Base-by-base conservation (phyloP, 1,140 invertebrate species). In the Papilio aristodemus region DNA sequence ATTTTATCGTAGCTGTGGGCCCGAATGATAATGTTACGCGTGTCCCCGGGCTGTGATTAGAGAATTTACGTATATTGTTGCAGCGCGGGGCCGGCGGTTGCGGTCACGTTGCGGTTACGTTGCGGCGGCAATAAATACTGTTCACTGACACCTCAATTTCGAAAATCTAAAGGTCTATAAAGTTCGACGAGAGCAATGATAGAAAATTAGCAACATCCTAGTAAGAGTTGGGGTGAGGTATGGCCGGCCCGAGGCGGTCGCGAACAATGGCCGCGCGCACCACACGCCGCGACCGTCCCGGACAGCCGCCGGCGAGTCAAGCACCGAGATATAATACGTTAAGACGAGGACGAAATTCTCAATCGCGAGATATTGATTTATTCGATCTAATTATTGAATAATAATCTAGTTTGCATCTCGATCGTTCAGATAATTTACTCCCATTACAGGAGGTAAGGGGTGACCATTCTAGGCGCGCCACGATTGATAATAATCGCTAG, bases 401-500 rank as follows among this genome's bases (percentile, higher is more conserved):
- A 86, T 85, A 84, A 86, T 82, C 85, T 83, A 80, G 76, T 88
- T 90, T 90, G 86, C 85, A 88, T 90, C 83, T 84, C 84, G n/a
- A n/a, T 85, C 77, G 85, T 86, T 86, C 83, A 82, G 87, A 87
- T 89, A 89, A 89, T 88, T 87, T 85, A 67, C 80, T 78, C 76
- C 80, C 83, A 88, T 87, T 86, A 87, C 85, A 86, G 84, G 81
- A 80, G 74, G 77, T 86, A 86, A 88, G 86, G 86, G 87, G 86
- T 85, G 87, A 90, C 89, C 86, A 85, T 85, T 84, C 85, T 87
- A 86, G 85, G 78, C 83, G 76, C 78, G 81, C 86, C 84, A 80
- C 87, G 82, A 86, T 89, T 91, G 89, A 91, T 91, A 91, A 90
- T 91, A 90, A 91, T 91, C 89, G 84, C 85, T 88, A 77, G 89